Conservation (phyloP, 2,797 vertebrate species). For the Schizopygopsis malacanthus region DNA sequence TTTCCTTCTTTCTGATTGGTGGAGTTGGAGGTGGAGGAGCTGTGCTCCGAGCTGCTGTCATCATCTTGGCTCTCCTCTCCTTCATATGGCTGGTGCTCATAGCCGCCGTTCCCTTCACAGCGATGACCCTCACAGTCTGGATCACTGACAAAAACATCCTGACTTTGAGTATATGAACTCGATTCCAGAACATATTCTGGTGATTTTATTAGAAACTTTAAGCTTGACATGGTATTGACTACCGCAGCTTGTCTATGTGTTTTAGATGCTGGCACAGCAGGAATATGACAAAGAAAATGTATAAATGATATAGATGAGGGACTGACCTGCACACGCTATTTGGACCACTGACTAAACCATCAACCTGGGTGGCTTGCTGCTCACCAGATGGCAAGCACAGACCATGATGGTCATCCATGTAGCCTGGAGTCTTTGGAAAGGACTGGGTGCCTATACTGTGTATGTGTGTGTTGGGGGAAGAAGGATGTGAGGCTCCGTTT, state of each 20-base stretch:
- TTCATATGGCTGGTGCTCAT: constrained; percentile 91
- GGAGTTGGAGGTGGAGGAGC: constrained; percentile 98
- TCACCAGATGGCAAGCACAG: constrained; percentile 86
- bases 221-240: not conserved
- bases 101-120: constrained; percentile 89
- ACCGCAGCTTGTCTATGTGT: not conserved
- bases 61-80: constrained; percentile 96
- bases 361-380: constrained; percentile 79
- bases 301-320: not conserved
- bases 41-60: constrained; percentile 98
- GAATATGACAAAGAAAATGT: not conserved
- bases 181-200: not conserved
- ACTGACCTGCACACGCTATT: constrained; percentile 96
- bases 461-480: constrained; percentile 85
- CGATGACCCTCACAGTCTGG: constrained; percentile 97
- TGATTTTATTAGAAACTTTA: not conserved
- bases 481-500: constrained; percentile 81
- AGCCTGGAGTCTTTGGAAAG: constrained; percentile 90
- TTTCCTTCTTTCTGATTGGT: constrained; percentile 99
- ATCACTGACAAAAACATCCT: constrained; percentile 78
- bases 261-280: not conserved
- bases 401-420: constrained; percentile 87
- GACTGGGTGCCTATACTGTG: constrained; percentile 84
- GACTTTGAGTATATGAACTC: not conserved
- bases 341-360: constrained; percentile 88